Percentiles rank a stretch among this genome's conserved stretches.
Evolutionary conservation across 2,113 vertebrate genomes (phyloP).

Genomic region (Crotalus helleri): DNA sequence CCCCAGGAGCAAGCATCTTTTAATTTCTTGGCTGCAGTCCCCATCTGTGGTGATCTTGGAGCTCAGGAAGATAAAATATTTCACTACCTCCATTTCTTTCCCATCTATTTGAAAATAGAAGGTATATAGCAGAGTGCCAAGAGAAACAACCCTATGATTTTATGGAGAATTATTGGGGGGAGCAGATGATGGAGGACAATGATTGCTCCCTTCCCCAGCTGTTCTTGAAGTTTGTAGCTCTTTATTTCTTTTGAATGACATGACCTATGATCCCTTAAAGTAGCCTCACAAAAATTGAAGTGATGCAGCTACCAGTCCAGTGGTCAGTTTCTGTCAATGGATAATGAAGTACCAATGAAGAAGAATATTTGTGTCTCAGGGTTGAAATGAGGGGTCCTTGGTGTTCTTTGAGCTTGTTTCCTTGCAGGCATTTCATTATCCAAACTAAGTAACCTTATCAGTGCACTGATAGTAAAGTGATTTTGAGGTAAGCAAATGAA

Average conservation of each 20-base stretch:
- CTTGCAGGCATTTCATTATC: no score
- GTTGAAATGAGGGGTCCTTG: neutral
- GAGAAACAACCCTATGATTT: neutral
- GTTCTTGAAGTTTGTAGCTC: neutral
- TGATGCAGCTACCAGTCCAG: neutral
- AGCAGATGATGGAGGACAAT: neutral
- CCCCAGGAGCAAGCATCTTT: no score
- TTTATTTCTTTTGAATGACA: neutral
- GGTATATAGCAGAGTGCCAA: neutral
- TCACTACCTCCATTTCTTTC: no score
- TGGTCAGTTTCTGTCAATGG: neutral
- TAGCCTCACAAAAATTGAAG: neutral
- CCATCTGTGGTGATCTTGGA: no score
- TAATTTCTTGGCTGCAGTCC: no score
- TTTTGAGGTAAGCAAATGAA: neutral
- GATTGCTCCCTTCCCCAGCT: neutral
- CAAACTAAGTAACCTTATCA: no score
- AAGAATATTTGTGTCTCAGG: neutral
- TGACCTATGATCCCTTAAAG: neutral
- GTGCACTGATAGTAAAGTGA: neutral
- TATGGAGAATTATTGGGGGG: neutral
- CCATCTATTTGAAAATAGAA: neutral
- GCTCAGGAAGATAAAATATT: no score
- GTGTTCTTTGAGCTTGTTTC: neutral
- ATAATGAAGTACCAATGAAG: neutral